Evolutionary conservation across 2,888 invertebrate genomes (phyloP).

Genomic region (Spisula solida): DNA sequence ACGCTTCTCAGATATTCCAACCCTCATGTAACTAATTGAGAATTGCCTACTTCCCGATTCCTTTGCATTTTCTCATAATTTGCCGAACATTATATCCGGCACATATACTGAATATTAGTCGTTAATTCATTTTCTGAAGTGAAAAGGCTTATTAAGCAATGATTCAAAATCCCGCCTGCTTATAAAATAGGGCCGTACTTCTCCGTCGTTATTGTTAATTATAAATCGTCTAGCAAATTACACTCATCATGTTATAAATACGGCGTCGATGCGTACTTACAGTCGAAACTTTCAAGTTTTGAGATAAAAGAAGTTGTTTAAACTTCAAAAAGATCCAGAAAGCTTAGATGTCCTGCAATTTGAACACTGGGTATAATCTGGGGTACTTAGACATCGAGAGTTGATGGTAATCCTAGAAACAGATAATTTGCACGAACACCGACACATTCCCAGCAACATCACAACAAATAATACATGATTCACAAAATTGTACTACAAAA

Average conservation of each 20-base stretch:
- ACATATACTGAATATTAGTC: not conserved
- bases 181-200: slow-evolving; percentile 60
- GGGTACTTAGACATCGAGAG: not conserved
- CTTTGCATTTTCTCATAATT: slow-evolving; percentile 38
- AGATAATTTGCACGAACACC: not conserved
- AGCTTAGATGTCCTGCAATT: slow-evolving; percentile 49
- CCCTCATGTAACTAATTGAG: not conserved
- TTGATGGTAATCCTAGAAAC: slow-evolving; percentile 7
- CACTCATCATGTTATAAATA: not conserved
- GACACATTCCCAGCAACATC: not conserved
- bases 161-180: slow-evolving; percentile 61
- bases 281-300: slow-evolving; percentile 33
- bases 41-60: slow-evolving; percentile 13
- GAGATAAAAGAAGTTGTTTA: slow-evolving; percentile 49
- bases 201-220: slow-evolving; percentile 53
- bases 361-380: slow-evolving; percentile 47
- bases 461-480: not conserved
- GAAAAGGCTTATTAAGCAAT: slow-evolving; percentile 39
- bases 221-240: slow-evolving; percentile 36
- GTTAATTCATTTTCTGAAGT: slow-evolving; percentile 24
- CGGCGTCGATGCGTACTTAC: slow-evolving; percentile 25
- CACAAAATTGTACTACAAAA: no score
- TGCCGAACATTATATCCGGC: not conserved
- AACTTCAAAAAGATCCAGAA: slow-evolving; percentile 45
- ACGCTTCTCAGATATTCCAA: not conserved